Evolutionary conservation across 2,888 invertebrate species (phyloP).

Genomic region (Plagodis dolabraria): DNA sequence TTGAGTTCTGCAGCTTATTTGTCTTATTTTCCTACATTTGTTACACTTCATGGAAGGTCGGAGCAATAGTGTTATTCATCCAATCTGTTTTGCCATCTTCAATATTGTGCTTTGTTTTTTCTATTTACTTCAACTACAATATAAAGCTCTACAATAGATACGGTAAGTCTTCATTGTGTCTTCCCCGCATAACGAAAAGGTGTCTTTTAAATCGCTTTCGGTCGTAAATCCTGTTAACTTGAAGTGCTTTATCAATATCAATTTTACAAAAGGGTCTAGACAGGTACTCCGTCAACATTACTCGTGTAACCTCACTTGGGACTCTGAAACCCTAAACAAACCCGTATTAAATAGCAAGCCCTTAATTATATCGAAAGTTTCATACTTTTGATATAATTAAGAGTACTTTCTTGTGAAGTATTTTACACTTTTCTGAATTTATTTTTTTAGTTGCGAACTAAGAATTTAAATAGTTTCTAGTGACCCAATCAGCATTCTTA

Average conservation of each 20-base stretch:
- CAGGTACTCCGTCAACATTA: conserved; percentile 8
- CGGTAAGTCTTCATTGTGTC: too few species aligned
- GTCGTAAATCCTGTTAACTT: conserved; percentile 2
- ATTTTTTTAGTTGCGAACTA: too few species aligned
- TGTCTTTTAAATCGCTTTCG: not conserved
- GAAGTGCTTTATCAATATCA: conserved; percentile 20
- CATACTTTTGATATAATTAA: too few species aligned
- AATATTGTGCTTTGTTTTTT: not conserved
- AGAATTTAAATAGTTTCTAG: too few species aligned
- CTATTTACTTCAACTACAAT: not conserved
- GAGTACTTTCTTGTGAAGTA: too few species aligned
- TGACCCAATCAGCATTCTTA: too few species aligned
- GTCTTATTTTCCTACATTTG: too few species aligned
- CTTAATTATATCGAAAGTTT: conserved; percentile 1
- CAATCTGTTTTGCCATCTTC: too few species aligned
- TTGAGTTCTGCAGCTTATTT: too few species aligned
- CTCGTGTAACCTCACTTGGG: conserved; percentile 5
- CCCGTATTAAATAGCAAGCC: not conserved
- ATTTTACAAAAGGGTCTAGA: conserved; percentile 17
- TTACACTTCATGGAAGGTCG: too few species aligned
- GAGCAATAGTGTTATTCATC: too few species aligned
- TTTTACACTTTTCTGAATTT: too few species aligned
- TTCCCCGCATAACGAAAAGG: not conserved
- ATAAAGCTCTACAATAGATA: not conserved
- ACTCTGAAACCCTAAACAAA: not conserved